phyloP scores from a whole-genome alignment of 2,113 vertebrate genomes.

The Terrapene triunguis region DNA sequence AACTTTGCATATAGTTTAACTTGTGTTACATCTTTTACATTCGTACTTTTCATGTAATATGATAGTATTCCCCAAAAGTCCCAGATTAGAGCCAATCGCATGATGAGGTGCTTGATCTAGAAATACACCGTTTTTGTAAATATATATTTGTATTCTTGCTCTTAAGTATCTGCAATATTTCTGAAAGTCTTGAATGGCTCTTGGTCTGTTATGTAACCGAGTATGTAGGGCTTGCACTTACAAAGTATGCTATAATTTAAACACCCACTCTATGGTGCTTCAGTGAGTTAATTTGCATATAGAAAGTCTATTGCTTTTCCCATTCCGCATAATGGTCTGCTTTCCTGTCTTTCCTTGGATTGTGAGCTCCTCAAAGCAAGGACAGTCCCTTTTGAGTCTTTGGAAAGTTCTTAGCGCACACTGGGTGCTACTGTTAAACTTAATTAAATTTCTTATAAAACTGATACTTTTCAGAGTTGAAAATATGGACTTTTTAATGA shows the following conservation, averaged over 20 bases:
- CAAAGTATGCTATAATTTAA: background rate
- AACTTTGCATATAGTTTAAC: background rate
- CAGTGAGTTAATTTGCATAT: background rate
- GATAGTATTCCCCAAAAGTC: background rate
- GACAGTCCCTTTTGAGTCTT: background rate
- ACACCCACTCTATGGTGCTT: rapidly evolving
- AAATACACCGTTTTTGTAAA: background rate
- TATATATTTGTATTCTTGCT: background rate
- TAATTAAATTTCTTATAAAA: background rate
- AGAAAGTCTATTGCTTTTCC: rapidly evolving
- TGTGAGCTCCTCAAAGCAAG: background rate
- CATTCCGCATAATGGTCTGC: rapidly evolving
- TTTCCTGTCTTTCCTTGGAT: background rate
- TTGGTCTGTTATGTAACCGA: background rate
- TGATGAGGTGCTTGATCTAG: background rate
- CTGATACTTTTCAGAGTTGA: background rate
- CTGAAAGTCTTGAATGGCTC: background rate
- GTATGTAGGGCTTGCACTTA: background rate
- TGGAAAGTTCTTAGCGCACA: background rate
- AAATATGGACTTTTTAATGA: background rate
- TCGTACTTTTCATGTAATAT: background rate
- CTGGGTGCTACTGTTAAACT: background rate
- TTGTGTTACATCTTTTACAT: background rate
- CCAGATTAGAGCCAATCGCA: background rate
- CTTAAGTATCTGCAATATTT: background rate